Percentiles rank a stretch among this genome's conserved stretches.
Evolutionary conservation across 2,888 invertebrate species (phyloP).

Genomic region (Monoplex corrugatus): DNA sequence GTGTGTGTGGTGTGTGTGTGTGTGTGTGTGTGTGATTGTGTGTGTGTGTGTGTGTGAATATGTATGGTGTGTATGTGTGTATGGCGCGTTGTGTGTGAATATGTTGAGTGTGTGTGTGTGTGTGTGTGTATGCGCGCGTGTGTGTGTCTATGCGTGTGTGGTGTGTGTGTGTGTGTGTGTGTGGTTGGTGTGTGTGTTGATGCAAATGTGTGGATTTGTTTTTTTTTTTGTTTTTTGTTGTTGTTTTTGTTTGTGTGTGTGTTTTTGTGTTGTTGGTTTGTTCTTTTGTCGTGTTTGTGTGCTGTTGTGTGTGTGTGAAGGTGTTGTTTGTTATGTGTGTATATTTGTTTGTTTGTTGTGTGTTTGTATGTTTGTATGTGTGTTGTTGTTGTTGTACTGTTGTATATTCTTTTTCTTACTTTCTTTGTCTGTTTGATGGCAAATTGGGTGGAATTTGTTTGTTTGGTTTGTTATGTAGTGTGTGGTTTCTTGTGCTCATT

Average conservation of each 20-base stretch:
- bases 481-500: not conserved
- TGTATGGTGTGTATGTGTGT: too few relatives aligned
- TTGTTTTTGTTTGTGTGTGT: not conserved
- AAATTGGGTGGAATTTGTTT: not conserved
- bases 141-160: not conserved
- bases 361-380: not conserved
- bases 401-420: too few relatives aligned
- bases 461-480: not conserved
- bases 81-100: too few relatives aligned
- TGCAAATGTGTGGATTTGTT: too few relatives aligned
- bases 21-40: too few relatives aligned
- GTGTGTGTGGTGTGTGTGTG: too few relatives aligned
- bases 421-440: too few relatives aligned
- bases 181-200: too few relatives aligned
- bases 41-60: too few relatives aligned
- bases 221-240: too few relatives aligned
- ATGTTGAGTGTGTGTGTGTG: too few relatives aligned
- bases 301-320: not conserved
- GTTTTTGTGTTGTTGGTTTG: not conserved
- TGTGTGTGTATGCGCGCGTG: too few relatives aligned
- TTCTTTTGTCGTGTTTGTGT: not conserved
- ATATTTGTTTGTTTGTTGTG: not conserved
- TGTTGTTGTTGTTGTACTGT: not conserved
- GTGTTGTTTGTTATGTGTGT: not conserved
- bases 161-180: not conserved